phyloP scores from a whole-genome alignment of 2,113 vertebrate genomes.

The Papio anubis region DNA sequence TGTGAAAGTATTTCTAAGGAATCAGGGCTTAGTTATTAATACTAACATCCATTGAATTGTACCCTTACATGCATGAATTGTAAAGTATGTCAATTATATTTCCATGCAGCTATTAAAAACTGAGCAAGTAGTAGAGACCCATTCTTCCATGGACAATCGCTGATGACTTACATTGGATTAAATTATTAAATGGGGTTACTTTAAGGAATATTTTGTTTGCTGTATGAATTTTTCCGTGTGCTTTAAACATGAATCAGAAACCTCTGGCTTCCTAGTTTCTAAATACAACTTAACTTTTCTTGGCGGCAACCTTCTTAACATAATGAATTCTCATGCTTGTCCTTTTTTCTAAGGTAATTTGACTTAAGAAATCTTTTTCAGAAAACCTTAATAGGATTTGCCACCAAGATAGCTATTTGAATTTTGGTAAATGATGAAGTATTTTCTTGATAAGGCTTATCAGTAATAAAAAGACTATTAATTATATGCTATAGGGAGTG shows the following conservation, averaged over 20 bases:
- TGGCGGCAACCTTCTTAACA: background rate
- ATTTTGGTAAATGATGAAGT: background rate
- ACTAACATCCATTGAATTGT: background rate
- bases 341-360: background rate
- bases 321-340: background rate
- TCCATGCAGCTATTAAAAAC: background rate
- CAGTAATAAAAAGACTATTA: background rate
- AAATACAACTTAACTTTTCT: background rate
- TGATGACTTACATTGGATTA: background rate
- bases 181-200: background rate
- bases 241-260: background rate
- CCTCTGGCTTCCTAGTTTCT: background rate
- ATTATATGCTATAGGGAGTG: background rate
- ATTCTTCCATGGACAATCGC: background rate
- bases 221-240: background rate
- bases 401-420: background rate
- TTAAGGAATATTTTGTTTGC: background rate
- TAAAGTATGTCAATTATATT: background rate
- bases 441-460: background rate
- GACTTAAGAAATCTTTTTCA: background rate
- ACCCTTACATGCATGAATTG: background rate
- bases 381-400: background rate
- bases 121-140: background rate
- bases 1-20: background rate
- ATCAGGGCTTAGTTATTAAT: background rate